phyloP scores from a whole-genome alignment of 2,888 invertebrate species.

The Augiades crinisus region DNA sequence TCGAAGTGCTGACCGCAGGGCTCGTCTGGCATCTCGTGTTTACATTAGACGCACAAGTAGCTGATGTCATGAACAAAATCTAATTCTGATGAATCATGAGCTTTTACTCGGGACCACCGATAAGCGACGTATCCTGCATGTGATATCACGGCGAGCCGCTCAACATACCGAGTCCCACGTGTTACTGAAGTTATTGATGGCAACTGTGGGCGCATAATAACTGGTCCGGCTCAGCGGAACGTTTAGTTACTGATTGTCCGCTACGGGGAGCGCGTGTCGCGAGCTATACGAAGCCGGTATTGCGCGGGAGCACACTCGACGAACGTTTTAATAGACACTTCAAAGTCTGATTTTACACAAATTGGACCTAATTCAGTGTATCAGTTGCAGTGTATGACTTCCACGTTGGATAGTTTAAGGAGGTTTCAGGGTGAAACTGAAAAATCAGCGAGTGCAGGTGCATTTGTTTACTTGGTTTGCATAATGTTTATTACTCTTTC shows the following conservation, averaged over 20 bases:
- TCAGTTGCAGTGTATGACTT: constrained; percentile 58
- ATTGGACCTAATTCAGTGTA: constrained; percentile 50
- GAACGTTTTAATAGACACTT: constrained; percentile 47
- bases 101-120: constrained; percentile 75
- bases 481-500: constrained; percentile 40
- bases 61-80: constrained; percentile 71
- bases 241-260: constrained; percentile 74
- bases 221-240: constrained; percentile 62
- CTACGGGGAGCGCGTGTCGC: constrained; percentile 66
- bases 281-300: constrained; percentile 46
- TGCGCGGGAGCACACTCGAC: constrained; percentile 68
- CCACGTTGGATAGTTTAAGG: constrained; percentile 35
- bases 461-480: constrained; percentile 61
- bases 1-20: constrained; percentile 29
- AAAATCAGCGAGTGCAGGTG: constrained; percentile 66
- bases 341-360: constrained; percentile 44
- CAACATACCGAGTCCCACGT: constrained; percentile 66
- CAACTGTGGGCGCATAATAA: constrained; percentile 77
- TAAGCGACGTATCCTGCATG: constrained; percentile 61
- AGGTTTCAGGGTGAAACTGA: constrained; percentile 48
- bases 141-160: constrained; percentile 50
- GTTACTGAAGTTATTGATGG: constrained; percentile 70
- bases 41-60: constrained; percentile 56
- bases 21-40: constrained; percentile 44
- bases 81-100: constrained; percentile 75